phyloP scores from a whole-genome alignment of 2,113 vertebrate species.

The Coryphaenoides rupestris region DNA sequence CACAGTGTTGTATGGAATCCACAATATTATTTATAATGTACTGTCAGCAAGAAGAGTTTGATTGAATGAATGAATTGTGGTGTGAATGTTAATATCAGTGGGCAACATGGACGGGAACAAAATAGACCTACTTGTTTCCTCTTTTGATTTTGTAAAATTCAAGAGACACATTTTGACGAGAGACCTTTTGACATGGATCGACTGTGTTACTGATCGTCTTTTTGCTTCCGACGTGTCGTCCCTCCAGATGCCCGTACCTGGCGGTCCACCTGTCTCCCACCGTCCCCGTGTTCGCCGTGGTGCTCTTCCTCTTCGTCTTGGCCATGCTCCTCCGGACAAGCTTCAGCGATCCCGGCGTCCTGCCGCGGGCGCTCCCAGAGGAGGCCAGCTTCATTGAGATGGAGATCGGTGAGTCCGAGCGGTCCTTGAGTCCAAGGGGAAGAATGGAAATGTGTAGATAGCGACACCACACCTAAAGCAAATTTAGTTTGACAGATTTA shows the following conservation, averaged over 20 bases:
- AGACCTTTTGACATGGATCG: background rate
- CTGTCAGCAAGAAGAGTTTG: no score
- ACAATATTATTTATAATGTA: no score
- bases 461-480: no score
- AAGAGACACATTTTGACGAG: background rate
- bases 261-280: constrained; percentile 90
- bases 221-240: constrained; percentile 22
- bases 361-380: constrained; percentile 88
- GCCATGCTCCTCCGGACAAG: constrained; percentile 92
- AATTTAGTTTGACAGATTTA: no score
- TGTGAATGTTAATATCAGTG: no score
- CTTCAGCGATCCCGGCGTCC: constrained; percentile 96
- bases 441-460: no score
- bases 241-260: constrained; percentile 89
- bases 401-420: constrained; percentile 88
- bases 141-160: no score
- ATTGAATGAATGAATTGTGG: background rate
- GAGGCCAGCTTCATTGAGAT: constrained; percentile 97
- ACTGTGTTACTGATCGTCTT: background rate
- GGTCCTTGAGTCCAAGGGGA: no score
- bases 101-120: no score
- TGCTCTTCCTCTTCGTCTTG: constrained; percentile 95
- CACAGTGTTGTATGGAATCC: background rate
- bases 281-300: constrained; percentile 88
- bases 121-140: no score